Evolutionary conservation across 2,113 vertebrate species (phyloP), one percentile per base, ranked within the genome.

Genomic region (Anarhynchus alexandrinus): DNA sequence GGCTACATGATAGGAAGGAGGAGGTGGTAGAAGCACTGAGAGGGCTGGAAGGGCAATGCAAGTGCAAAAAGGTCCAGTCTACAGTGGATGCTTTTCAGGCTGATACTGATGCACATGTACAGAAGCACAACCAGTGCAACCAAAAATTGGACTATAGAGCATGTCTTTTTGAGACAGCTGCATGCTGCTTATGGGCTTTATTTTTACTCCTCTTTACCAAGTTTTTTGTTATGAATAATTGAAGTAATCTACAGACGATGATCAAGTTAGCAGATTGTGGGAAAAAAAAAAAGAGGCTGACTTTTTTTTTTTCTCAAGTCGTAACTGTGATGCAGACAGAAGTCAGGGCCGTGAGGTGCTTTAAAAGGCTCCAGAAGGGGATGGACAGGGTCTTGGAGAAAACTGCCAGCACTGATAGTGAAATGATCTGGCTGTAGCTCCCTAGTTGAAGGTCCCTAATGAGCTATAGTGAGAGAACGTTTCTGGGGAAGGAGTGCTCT

Each of bases 1-100:
- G 59, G 58, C 30, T 59, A 6, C 5, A 0, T 2, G 2, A 2
- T 0, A 29, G 55, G 59, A 26, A 59, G 45, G 49, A 25, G 49
- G 32, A 74, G 23, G 11, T 8, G 9, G 32, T 6, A 1, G 55
- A 34, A 54, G n/a, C 9, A 8, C 43, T 55, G 61, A 47, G 66
- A 26, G 26, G 27, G 19, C 49, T 78, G 36, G 12, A 36, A 64
- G 40, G 32, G 15, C 67, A 64, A 0, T 13, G 59, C 29, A n/a
- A n/a, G 43, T 34, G 13, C 6, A 51, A 34, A 20, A 59, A 25
- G 32, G 29, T 34, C 8, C 15, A 2, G 10, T 11, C 70, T 42
- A 1, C 47, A 26, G n/a, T 32, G 30, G 69, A 1, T n/a, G 61
- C 45, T 73, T 51, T 66, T 12, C 82, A 82, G 49, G 55, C n/a